Percentiles rank a stretch among this genome's conserved stretches.
Evolutionary conservation across 1,140 invertebrate species (phyloP).

Genomic region (Neodiprion virginianus): DNA sequence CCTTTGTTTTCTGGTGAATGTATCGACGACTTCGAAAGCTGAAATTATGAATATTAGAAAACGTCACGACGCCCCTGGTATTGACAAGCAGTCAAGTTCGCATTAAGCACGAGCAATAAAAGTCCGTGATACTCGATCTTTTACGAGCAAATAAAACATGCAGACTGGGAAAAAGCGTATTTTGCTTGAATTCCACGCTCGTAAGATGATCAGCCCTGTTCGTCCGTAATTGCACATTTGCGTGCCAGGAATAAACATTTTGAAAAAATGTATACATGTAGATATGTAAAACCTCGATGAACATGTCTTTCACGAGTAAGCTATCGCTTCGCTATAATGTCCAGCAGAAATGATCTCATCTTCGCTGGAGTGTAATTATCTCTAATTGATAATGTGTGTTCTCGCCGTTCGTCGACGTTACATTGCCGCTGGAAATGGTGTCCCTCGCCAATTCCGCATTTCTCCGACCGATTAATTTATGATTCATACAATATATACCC

Average conservation of each 20-base stretch:
- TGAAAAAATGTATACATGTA: not conserved
- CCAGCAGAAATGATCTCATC: not conserved
- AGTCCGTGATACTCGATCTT: not conserved
- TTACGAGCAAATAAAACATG: not conserved
- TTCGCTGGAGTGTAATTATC: not conserved
- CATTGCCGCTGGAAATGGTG: not conserved
- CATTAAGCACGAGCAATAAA: not conserved
- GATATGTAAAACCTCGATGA: not conserved
- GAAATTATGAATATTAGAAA: not conserved
- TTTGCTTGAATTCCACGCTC: not conserved
- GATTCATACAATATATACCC: no score
- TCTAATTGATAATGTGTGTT: constrained; percentile 5
- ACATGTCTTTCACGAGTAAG: not conserved
- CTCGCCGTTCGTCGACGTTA: not conserved
- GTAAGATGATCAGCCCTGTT: not conserved
- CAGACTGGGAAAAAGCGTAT: not conserved
- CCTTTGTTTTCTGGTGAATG: no score
- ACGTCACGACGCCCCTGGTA: not conserved
- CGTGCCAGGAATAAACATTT: not conserved
- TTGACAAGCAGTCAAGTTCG: not conserved
- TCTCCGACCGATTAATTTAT: no score
- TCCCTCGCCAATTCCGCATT: not conserved
- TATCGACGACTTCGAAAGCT: not conserved
- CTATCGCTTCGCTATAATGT: not conserved
- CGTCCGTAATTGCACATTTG: not conserved